Conservation (phyloP, 2,888 invertebrate genomes). For the Nudaria mundana region DNA sequence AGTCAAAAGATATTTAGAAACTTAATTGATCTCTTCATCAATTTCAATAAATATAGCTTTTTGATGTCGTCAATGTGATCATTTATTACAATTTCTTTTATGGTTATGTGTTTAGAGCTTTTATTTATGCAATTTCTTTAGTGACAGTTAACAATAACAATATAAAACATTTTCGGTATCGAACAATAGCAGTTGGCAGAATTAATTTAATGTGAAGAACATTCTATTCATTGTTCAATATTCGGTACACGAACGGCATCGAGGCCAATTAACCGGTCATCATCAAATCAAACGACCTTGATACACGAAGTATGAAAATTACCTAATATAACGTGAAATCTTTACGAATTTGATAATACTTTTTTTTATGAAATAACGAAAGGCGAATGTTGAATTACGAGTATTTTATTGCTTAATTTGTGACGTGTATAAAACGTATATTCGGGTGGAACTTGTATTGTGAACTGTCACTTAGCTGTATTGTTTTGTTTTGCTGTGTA, state of each 20-base stretch:
- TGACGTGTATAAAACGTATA: slow-evolving; percentile 19
- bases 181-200: slow-evolving; percentile 5
- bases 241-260: slow-evolving; percentile 4
- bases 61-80: slow-evolving; percentile 36
- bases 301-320: slow-evolving; percentile 11
- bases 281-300: slow-evolving; percentile 22
- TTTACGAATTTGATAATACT: slow-evolving; percentile 1
- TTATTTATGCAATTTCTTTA: slow-evolving; percentile 42
- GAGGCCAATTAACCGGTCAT: slow-evolving; percentile 17
- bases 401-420: slow-evolving; percentile 19
- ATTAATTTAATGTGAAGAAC: not conserved
- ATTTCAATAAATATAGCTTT: slow-evolving; percentile 16
- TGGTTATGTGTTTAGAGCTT: slow-evolving; percentile 62
- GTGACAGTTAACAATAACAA: slow-evolving; percentile 27
- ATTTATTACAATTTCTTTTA: slow-evolving; percentile 44
- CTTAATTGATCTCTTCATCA: no score
- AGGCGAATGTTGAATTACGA: slow-evolving; percentile 11
- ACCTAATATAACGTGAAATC: slow-evolving; percentile 2
- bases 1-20: no score
- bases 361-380: slow-evolving; percentile 20
- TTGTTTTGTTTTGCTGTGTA: slow-evolving; percentile 77
- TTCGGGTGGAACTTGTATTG: slow-evolving; percentile 7
- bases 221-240: not conserved
- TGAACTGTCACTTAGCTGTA: slow-evolving; percentile 48
- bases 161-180: not conserved